Evolutionary conservation across 1,140 invertebrate species (phyloP).

Genomic region (Asbolus verrucosus): DNA sequence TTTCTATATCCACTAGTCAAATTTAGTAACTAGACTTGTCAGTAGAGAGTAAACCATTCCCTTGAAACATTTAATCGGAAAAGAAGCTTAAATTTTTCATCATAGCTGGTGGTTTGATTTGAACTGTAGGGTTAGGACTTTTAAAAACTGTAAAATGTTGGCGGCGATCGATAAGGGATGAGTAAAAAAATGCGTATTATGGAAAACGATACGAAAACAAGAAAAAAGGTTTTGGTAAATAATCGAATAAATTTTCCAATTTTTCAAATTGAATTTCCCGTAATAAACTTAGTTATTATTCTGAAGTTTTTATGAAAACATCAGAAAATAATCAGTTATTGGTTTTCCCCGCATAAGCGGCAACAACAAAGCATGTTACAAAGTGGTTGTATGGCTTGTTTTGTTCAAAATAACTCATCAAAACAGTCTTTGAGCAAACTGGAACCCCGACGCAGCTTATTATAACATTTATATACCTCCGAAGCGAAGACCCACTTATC

Average conservation of each 20-base stretch:
- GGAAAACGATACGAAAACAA: neutral
- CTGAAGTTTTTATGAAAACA: constrained; percentile 57
- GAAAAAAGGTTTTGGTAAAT: constrained; percentile 18
- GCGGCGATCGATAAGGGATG: neutral
- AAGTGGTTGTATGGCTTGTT: constrained; percentile 57
- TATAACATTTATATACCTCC: constrained; percentile 48
- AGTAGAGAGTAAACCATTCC: no score
- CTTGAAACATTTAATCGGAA: no score
- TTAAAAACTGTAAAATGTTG: neutral
- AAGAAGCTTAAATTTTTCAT: no score
- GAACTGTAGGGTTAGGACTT: no score
- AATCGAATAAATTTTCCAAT: constrained; percentile 38
- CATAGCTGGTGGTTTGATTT: no score
- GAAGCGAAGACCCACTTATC: constrained; percentile 38
- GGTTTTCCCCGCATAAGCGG: constrained; percentile 47
- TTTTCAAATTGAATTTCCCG: constrained; percentile 46
- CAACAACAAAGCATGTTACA: constrained; percentile 38
- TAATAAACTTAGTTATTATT: constrained; percentile 56
- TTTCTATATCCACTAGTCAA: no score
- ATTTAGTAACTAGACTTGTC: no score
- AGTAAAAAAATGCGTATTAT: neutral
- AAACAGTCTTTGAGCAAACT: constrained; percentile 58
- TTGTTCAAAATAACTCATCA: constrained; percentile 59
- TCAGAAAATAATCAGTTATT: constrained; percentile 57
- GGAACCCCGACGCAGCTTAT: constrained; percentile 45